Evolutionary conservation across 2,113 vertebrate species (phyloP).

Genomic region (Xerus inauris): DNA sequence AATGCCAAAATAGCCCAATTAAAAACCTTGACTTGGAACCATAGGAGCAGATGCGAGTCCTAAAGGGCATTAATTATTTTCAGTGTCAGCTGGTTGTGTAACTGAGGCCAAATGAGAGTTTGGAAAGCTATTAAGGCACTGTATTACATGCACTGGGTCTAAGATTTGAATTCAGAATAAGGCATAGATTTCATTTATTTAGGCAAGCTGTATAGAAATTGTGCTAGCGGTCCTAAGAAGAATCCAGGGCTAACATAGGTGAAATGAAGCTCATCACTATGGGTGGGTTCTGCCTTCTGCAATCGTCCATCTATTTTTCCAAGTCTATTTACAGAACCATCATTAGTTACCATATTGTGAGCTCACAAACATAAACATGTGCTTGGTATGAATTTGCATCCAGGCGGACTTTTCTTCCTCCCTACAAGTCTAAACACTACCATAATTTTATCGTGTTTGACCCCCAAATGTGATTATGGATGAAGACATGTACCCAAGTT

Average conservation of each 20-base stretch:
- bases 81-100: constrained; percentile 92
- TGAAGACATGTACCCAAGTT: constrained; percentile 88
- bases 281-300: constrained; percentile 6
- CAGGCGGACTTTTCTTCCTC: constrained; percentile 77
- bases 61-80: constrained; percentile 94
- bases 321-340: constrained; percentile 85
- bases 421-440: constrained; percentile 70
- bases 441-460: constrained; percentile 76
- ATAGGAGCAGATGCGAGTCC: constrained; percentile 92
- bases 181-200: constrained; percentile 77
- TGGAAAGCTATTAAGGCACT: constrained; percentile 89
- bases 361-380: constrained; percentile 85
- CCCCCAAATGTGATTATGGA: constrained; percentile 86
- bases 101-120: constrained; percentile 92
- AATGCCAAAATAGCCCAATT: constrained; percentile 95
- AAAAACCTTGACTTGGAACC: constrained; percentile 93
- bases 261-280: constrained; percentile 36
- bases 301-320: constrained; percentile 77
- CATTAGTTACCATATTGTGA: constrained; percentile 86
- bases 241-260: constrained; percentile 43
- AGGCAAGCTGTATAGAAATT: constrained; percentile 62
- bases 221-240: constrained; percentile 70
- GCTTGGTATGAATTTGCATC: constrained; percentile 83
- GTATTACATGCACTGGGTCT: constrained; percentile 86
- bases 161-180: constrained; percentile 88